Evolutionary conservation across 2,113 vertebrate genomes (phyloP).

Genomic region (Lasiurus cinereus): DNA sequence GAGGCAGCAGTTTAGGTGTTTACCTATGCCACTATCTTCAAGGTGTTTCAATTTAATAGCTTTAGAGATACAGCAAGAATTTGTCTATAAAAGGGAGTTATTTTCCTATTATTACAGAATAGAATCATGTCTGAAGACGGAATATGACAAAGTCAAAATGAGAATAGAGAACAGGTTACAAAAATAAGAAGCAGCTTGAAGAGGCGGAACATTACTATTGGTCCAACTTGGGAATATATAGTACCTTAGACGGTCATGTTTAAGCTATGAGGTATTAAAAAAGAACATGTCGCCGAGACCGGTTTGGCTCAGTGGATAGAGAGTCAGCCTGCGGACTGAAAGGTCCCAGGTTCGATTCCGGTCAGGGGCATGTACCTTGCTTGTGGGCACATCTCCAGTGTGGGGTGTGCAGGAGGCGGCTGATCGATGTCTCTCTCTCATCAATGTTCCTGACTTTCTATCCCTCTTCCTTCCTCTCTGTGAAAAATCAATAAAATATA

Average conservation of each 20-base stretch:
- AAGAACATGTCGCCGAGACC: fast-evolving
- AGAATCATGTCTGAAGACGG: not conserved
- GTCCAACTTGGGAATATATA: fast-evolving
- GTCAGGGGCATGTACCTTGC: no score
- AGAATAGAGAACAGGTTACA: not conserved
- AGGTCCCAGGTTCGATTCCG: no score
- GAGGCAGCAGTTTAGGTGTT: no score
- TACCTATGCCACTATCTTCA: not conserved
- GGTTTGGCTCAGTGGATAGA: no score
- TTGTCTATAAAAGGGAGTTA: not conserved
- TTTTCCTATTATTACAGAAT: not conserved
- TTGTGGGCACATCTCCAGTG: no score
- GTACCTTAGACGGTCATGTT: not conserved
- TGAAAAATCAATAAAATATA: no score
- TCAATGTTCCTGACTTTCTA: no score
- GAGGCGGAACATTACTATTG: fast-evolving
- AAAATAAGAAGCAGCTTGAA: not conserved
- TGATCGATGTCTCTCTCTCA: no score
- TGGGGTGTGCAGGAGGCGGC: no score
- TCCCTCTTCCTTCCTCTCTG: no score
- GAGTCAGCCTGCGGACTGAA: no score
- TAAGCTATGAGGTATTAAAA: not conserved
- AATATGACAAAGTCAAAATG: not conserved
- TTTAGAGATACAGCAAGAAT: not conserved
- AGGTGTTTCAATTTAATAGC: not conserved